These are phyloP conservation scores for Barbus barbus DNA, from an alignment of 2,113 vertebrate genomes.

Conservation along the genomic window DNA sequence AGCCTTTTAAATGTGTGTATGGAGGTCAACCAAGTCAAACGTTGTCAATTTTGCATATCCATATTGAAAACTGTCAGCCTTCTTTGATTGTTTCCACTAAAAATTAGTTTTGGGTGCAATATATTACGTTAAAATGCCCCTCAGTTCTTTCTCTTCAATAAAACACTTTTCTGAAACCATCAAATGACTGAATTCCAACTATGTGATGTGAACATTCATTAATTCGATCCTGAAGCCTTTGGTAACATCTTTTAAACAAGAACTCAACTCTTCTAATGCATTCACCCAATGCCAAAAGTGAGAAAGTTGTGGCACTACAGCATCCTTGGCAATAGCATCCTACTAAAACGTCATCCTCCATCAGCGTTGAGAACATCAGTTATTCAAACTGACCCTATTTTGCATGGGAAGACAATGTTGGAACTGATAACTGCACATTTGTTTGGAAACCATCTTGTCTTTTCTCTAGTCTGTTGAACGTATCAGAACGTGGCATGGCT, in stretches of 20 bases:
- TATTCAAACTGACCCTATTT: conserved; percentile 21
- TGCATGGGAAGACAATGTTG: conserved; percentile 33
- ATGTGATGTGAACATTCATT: conserved; percentile 68
- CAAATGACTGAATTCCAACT: conserved; percentile 51
- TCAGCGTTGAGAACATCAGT: too few species aligned
- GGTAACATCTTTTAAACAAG: conserved; percentile 63
- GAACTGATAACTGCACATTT: conserved; percentile 31
- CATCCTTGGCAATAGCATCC: conserved; percentile 14
- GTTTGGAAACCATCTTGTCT: conserved; percentile 43
- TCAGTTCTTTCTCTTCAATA: background rate
- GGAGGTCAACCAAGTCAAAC: background rate
- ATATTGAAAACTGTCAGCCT: background rate
- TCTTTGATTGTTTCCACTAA: conserved; percentile 21
- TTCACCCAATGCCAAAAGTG: conserved; percentile 34
- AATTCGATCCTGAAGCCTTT: conserved; percentile 74
- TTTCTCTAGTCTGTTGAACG: conserved; percentile 51
- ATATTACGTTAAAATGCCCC: background rate
- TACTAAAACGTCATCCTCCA: conserved; percentile 20
- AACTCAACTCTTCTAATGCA: conserved; percentile 30
- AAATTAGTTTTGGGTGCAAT: conserved; percentile 10
- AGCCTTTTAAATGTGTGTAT: background rate
- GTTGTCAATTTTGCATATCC: background rate
- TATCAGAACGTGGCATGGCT: conserved; percentile 50
- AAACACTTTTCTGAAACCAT: conserved; percentile 32
- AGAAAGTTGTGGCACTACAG: conserved; percentile 31